Percentiles rank a stretch among this genome's conserved stretches.
Conservation (phyloP, 2,888 invertebrate genomes). For the Monopis laevigella region DNA sequence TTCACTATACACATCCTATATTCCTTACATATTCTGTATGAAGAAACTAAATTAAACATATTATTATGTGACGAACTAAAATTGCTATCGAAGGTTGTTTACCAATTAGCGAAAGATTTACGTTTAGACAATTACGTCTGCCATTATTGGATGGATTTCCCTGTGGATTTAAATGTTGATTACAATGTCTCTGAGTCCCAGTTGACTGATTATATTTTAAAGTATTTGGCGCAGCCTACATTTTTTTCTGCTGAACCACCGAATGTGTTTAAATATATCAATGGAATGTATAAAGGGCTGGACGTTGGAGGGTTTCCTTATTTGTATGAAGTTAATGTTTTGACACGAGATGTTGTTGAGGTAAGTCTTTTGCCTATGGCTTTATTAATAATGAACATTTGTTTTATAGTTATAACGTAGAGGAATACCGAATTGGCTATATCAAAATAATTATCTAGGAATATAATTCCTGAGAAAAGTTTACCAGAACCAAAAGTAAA, state of each 20-base stretch:
- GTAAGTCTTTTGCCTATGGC: conserved; percentile 43
- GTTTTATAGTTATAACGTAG: too few relatives aligned
- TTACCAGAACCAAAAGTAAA: too few relatives aligned
- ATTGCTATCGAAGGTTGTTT: conserved; percentile 74
- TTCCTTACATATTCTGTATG: conserved; percentile 87
- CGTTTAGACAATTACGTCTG: conserved; percentile 74
- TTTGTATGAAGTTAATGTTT: conserved; percentile 76
- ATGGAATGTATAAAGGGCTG: conserved; percentile 67
- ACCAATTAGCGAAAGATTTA: conserved; percentile 81
- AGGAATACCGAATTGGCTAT: too few relatives aligned
- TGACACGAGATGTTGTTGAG: conserved; percentile 78
- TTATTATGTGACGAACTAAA: conserved; percentile 73
- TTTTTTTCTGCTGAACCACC: conserved; percentile 73
- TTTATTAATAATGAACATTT: too few relatives aligned
- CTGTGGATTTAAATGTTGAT: conserved; percentile 63
- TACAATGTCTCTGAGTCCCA: conserved; percentile 48
- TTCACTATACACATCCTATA: conserved; percentile 80
- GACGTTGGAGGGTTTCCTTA: conserved; percentile 73
- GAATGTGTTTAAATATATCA: conserved; percentile 76
- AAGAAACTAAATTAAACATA: conserved; percentile 87
- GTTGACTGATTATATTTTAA: conserved; percentile 64
- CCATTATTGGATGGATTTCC: conserved; percentile 89
- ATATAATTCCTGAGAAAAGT: too few relatives aligned
- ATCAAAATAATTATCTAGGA: too few relatives aligned
- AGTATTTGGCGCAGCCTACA: conserved; percentile 68